Conservation (phyloP, 2,888 invertebrate species). For the Sarcophaga variegata region DNA sequence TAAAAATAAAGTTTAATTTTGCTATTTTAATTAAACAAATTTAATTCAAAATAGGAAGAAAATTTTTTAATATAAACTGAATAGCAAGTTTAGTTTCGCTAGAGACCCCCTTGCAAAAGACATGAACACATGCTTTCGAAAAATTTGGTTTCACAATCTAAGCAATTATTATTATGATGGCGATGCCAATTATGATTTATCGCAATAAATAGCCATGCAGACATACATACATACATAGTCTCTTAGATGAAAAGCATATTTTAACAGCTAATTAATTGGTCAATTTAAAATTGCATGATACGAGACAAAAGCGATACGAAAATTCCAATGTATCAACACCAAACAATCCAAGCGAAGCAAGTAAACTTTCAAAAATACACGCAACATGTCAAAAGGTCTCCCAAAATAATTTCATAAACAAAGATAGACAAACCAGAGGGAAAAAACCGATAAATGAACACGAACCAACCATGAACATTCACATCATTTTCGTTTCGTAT, state of each 20-base stretch:
- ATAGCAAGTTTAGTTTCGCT: background rate
- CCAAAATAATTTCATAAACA: slow-evolving; percentile 43
- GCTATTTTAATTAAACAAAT: too few relatives aligned
- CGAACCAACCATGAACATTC: slow-evolving; percentile 43
- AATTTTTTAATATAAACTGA: background rate
- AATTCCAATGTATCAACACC: slow-evolving; percentile 45
- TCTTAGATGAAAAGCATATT: slow-evolving; percentile 26
- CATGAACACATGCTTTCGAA: background rate
- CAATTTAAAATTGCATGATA: slow-evolving; percentile 58
- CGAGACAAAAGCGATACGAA: background rate
- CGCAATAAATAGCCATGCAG: background rate
- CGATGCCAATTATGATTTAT: slow-evolving; percentile 45
- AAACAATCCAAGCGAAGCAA: background rate
- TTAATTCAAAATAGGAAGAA: too few relatives aligned
- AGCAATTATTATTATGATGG: slow-evolving; percentile 18
- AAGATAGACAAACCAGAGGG: background rate
- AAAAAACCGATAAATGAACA: slow-evolving; percentile 51
- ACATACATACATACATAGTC: background rate
- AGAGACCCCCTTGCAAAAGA: background rate
- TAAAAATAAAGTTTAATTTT: too few relatives aligned
- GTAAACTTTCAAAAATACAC: slow-evolving; percentile 67
- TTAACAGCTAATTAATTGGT: slow-evolving; percentile 58
- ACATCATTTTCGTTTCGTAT: slow-evolving; percentile 29
- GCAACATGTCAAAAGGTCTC: slow-evolving; percentile 68
- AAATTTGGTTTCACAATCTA: background rate